Evolutionary conservation across 2,113 vertebrate species (phyloP), one percentile per base, ranked within the genome.

Genomic region (Balaeniceps rex): DNA sequence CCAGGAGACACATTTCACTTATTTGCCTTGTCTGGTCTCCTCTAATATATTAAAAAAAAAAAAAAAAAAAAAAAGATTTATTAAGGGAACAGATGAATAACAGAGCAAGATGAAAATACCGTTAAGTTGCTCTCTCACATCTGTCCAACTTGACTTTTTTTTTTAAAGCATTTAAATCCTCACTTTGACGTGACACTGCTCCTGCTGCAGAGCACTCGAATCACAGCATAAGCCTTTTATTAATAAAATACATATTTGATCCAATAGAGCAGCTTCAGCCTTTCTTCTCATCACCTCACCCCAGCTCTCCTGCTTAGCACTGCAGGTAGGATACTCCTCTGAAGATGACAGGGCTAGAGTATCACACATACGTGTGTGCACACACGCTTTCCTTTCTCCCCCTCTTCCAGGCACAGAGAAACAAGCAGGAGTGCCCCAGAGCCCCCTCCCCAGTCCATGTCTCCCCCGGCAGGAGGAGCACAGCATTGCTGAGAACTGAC

Each of bases 41-140:
- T 76, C 49, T 63, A 92, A 90, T 82, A 86, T 64, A 68, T 46
- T 55, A 64, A 77, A 63, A 28, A 69, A 57, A 23, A 58, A 42
- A 42, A 42, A 10, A 42, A 42, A 42, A 42, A 10, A 42, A 42
- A n/a, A n/a, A n/a, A n/a, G 40, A 42, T 42, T 42, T 95, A 92
- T 90, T 95, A 93, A 94, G 40, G 55, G 40, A 79, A 78, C n/a
- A 42, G 74, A 83, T 57, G 69, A 80, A 66, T 58, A 96, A 83
- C 64, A 90, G 51, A 74, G 46, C 11, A 10, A 89, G 54, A 60
- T 38, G 12, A 70, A 77, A 84, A 74, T 47, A 52, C n/a, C 0
- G 0, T 36, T 36, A 51, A 74, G 33, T 33, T 72, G 28, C n/a
- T 70, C 64, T n/a, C 51, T 87, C 36, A 13, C 4, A 10, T 36